Percentiles rank a stretch among this genome's conserved stretches.
These are phyloP conservation scores for Cyanoramphus novaezelandiae DNA, from an alignment of 2,113 vertebrate genomes.

Conservation along the genomic window DNA sequence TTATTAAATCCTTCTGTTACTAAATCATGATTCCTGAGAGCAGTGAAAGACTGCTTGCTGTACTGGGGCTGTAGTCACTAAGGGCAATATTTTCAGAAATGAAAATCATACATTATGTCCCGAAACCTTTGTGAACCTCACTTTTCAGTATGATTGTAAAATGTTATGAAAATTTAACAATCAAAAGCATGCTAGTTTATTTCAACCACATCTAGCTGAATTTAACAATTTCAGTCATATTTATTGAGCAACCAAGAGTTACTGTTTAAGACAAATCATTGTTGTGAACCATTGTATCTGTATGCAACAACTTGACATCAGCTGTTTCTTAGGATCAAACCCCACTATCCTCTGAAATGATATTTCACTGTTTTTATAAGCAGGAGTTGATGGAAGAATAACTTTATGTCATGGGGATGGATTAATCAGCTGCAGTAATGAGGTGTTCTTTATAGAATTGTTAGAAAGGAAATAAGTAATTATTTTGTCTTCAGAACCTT, in stretches of 20 bases:
- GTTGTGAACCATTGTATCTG: not conserved
- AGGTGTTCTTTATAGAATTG: not conserved
- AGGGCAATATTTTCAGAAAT: not conserved
- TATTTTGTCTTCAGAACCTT: not conserved
- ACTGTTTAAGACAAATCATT: not conserved
- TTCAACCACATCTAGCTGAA: not conserved
- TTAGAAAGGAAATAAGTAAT: not conserved
- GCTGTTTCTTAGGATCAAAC: not conserved
- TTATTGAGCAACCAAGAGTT: not conserved
- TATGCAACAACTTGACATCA: not conserved
- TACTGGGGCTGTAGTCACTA: not conserved
- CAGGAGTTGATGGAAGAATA: not conserved
- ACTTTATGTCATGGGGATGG: not conserved
- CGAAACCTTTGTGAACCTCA: not conserved
- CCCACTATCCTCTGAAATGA: not conserved
- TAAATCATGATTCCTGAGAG: not conserved
- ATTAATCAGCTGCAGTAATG: not conserved
- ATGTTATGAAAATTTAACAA: not conserved
- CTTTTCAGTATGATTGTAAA: not conserved
- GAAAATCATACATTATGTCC: not conserved
- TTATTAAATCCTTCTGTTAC: not conserved
- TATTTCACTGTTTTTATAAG: not conserved
- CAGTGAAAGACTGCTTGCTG: not conserved
- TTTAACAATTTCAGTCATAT: not conserved
- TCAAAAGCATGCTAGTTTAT: not conserved